These are phyloP conservation scores for Spodoptera picta DNA, from an alignment of 2,888 invertebrate genomes.

Conservation along the genomic window DNA sequence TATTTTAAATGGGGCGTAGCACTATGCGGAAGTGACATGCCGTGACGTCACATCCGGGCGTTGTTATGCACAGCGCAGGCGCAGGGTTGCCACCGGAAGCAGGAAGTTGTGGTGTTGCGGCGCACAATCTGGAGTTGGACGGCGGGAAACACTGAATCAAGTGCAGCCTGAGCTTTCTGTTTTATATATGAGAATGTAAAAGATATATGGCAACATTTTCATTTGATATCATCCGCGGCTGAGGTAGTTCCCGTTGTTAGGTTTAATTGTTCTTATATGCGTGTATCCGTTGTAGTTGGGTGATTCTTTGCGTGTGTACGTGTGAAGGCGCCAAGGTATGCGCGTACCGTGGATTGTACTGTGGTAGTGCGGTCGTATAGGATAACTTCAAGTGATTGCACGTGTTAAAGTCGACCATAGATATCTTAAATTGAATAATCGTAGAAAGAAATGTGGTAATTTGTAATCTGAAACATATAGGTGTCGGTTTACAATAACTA, in stretches of 20 bases:
- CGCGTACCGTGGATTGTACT: too few relatives aligned
- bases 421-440: too few relatives aligned
- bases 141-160: slow-evolving; percentile 87
- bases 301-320: slow-evolving; percentile 22
- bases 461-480: too few relatives aligned
- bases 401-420: too few relatives aligned
- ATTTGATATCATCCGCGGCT: slow-evolving; percentile 65
- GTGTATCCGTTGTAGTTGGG: slow-evolving; percentile 48
- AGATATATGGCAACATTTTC: slow-evolving; percentile 79
- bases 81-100: slow-evolving; percentile 82
- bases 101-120: slow-evolving; percentile 86
- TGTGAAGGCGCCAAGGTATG: slow-evolving; percentile 6
- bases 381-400: too few relatives aligned
- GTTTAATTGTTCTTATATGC: slow-evolving; percentile 63
- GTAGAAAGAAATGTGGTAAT: too few relatives aligned
- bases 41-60: slow-evolving; percentile 74
- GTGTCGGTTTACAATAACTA: too few relatives aligned
- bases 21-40: slow-evolving; percentile 70
- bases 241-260: slow-evolving; percentile 58
- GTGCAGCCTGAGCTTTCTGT: slow-evolving; percentile 80
- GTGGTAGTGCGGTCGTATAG: too few relatives aligned
- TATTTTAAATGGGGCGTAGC: slow-evolving; percentile 58
- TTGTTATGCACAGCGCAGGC: slow-evolving; percentile 75
- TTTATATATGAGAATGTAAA: slow-evolving; percentile 81
- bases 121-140: slow-evolving; percentile 86